Evolutionary conservation across 2,113 vertebrate species (phyloP).

Genomic region (Xerus inauris): DNA sequence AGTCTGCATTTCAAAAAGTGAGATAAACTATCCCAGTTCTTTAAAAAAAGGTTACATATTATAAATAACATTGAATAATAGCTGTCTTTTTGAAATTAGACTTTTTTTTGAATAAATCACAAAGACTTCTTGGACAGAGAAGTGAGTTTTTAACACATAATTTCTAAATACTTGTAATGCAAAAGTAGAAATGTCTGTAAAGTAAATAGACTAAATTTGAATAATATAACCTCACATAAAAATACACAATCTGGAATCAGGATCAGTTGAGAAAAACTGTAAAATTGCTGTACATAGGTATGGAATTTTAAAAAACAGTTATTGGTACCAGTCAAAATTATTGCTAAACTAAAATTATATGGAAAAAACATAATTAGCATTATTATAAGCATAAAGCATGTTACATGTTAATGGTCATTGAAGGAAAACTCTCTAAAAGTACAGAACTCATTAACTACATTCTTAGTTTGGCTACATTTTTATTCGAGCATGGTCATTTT

Average conservation of each 20-base stretch:
- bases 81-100: slow-evolving; percentile 86
- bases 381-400: slow-evolving; percentile 77
- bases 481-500: slow-evolving; percentile 99
- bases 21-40: slow-evolving; percentile 86
- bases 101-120: slow-evolving; percentile 87
- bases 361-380: slow-evolving; percentile 78
- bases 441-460: slow-evolving; percentile 83
- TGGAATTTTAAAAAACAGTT: slow-evolving; percentile 78
- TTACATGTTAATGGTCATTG: slow-evolving; percentile 72
- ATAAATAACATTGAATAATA: slow-evolving; percentile 90
- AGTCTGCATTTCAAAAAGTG: slow-evolving; percentile 88
- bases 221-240: slow-evolving; percentile 87
- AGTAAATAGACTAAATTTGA: slow-evolving; percentile 85
- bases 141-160: slow-evolving; percentile 85
- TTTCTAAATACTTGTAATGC: slow-evolving; percentile 85
- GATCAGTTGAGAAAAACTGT: slow-evolving; percentile 80
- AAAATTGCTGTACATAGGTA: slow-evolving; percentile 80
- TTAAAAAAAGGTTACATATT: slow-evolving; percentile 87
- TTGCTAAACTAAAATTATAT: slow-evolving; percentile 78
- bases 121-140: slow-evolving; percentile 86
- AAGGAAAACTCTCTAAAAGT: slow-evolving; percentile 76
- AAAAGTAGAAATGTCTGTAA: slow-evolving; percentile 89
- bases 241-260: slow-evolving; percentile 82
- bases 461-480: slow-evolving; percentile 99
- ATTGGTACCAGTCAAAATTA: slow-evolving; percentile 80